Evolutionary conservation across 2,888 invertebrate genomes (phyloP).

Genomic region (Mayetiola destructor): DNA sequence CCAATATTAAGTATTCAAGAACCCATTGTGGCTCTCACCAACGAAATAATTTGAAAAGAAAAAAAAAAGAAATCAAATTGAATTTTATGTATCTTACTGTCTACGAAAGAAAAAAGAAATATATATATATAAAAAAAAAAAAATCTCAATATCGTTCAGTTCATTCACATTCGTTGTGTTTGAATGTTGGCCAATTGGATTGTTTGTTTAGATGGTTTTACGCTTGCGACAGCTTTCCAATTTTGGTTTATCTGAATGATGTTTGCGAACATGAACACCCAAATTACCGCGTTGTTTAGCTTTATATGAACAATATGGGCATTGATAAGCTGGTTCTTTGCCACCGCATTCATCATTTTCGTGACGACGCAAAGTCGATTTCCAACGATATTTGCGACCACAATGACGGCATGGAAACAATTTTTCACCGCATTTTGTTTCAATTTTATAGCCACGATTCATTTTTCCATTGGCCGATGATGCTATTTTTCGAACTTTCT

Average conservation of each 20-base stretch:
- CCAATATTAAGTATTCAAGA: too few species aligned
- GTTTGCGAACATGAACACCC: slow-evolving; percentile 63
- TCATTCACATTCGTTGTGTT: too few species aligned
- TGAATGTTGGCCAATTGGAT: slow-evolving; percentile 10
- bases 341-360: slow-evolving; percentile 71
- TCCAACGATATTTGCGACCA: slow-evolving; percentile 73
- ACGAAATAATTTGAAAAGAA: too few species aligned
- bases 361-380: slow-evolving; percentile 65
- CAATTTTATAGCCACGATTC: background rate
- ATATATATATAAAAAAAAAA: background rate
- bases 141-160: background rate
- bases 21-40: too few species aligned
- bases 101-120: background rate
- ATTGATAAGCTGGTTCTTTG: slow-evolving; percentile 64
- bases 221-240: slow-evolving; percentile 24
- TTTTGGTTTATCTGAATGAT: slow-evolving; percentile 40
- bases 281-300: slow-evolving; percentile 69
- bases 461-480: background rate
- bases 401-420: slow-evolving; percentile 49
- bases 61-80: too few species aligned
- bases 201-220: slow-evolving; percentile 4
- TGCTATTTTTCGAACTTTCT: background rate
- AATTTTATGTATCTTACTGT: too few species aligned
- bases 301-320: slow-evolving; percentile 59
- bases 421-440: background rate